These are phyloP conservation scores for Scaptomyza hsui DNA, from an alignment of 1,140 invertebrate species.

Conservation along the genomic window DNA sequence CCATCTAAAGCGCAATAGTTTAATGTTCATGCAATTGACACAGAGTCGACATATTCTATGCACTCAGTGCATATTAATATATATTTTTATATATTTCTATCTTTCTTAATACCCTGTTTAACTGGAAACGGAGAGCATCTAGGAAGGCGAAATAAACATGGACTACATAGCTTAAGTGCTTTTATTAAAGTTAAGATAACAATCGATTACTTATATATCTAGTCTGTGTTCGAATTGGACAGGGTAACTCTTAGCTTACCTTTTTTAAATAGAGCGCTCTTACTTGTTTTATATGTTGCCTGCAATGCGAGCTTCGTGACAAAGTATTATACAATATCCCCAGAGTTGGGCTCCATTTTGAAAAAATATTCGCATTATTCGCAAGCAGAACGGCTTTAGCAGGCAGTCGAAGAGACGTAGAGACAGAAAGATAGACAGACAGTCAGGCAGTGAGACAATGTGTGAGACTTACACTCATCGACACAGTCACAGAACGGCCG, in stretches of 20 bases:
- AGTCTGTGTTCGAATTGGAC: no score
- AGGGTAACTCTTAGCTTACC: no score
- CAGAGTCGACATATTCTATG: conserved; percentile 62
- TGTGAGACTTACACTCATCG: not conserved
- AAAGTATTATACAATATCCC: conserved; percentile 43
- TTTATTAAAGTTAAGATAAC: no score
- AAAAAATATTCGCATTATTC: conserved; percentile 31
- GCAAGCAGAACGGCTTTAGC: not conserved
- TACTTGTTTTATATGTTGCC: conserved; percentile 1
- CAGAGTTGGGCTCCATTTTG: conserved; percentile 33
- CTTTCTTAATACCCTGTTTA: conserved; percentile 1
- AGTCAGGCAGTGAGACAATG: conserved; percentile 7
- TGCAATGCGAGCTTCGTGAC: conserved; percentile 5
- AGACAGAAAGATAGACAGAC: conserved; percentile 11
- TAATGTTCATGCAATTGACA: conserved; percentile 73
- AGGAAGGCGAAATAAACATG: no score
- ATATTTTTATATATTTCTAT: not conserved
- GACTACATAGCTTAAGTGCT: no score
- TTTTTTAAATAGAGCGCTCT: no score
- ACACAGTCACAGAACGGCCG: not conserved
- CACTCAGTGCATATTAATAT: conserved; percentile 7
- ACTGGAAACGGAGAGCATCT: no score
- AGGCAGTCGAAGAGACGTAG: conserved; percentile 12
- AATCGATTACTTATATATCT: no score
- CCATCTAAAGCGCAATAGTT: conserved; percentile 56